These are phyloP conservation scores for Sphaerodactylus townsendi DNA, from an alignment of 2,113 vertebrate genomes.

Conservation along the genomic window DNA sequence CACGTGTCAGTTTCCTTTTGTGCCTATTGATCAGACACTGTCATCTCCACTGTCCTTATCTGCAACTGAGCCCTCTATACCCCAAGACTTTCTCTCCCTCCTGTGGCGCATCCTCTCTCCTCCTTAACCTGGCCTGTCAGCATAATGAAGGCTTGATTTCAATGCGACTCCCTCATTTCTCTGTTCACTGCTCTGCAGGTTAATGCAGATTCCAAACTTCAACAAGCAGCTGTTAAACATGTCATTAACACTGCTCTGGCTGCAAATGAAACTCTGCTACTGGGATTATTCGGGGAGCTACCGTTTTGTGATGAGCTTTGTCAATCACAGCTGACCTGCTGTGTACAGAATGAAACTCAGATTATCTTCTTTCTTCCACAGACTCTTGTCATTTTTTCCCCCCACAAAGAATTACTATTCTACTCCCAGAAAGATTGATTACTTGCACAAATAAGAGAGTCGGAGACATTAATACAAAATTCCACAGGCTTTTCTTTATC, in stretches of 20 bases:
- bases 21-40: constrained; percentile 58
- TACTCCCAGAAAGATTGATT: constrained; percentile 84
- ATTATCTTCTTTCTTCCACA: constrained; percentile 85
- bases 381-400: constrained; percentile 80
- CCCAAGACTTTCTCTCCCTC: constrained; percentile 37
- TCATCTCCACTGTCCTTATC: constrained; percentile 55
- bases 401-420: constrained; percentile 85
- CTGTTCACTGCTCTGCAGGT: constrained; percentile 83
- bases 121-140: constrained; percentile 74
- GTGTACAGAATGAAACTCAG: constrained; percentile 87
- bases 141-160: constrained; percentile 88
- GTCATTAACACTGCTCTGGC: constrained; percentile 84
- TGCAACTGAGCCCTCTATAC: constrained; percentile 53
- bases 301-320: constrained; percentile 87
- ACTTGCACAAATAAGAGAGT: constrained; percentile 88
- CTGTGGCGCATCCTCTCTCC: constrained; percentile 40
- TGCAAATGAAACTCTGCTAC: constrained; percentile 85
- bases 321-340: constrained; percentile 86
- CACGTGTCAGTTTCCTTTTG: constrained; percentile 31
- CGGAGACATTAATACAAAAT: constrained; percentile 86
- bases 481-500: constrained; percentile 86
- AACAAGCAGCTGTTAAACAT: constrained; percentile 91
- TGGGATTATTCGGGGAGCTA: constrained; percentile 83
- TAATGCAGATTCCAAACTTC: constrained; percentile 91
- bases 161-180: constrained; percentile 78